These are phyloP conservation scores for Oscheius onirici DNA, from an alignment of 2,888 invertebrate genomes.

Conservation along the genomic window DNA sequence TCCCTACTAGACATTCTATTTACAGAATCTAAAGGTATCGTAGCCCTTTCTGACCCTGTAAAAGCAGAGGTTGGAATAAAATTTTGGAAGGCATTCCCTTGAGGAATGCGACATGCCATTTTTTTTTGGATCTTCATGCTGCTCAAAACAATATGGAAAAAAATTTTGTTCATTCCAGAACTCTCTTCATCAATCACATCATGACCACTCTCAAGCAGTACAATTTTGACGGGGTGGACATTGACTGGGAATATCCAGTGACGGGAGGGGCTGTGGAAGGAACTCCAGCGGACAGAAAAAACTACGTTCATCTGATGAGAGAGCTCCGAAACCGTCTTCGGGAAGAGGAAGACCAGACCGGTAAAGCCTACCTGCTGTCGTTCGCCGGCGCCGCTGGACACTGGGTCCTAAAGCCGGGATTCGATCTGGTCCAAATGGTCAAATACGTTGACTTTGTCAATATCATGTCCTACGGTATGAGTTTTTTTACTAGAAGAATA, in stretches of 20 bases:
- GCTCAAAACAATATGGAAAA: no score
- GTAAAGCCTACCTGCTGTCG: conserved; percentile 56
- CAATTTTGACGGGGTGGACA: conserved; percentile 69
- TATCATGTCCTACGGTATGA: conserved; percentile 67
- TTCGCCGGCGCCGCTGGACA: conserved; percentile 71
- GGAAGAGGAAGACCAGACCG: conserved; percentile 42
- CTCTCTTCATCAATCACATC: conserved; percentile 54
- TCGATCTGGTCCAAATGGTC: conserved; percentile 64
- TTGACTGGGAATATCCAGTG: conserved; percentile 71
- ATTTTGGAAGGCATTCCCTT: no score
- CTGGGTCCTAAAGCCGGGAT: conserved; percentile 71
- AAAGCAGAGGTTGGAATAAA: not conserved
- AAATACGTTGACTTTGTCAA: conserved; percentile 70
- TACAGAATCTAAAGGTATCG: no score
- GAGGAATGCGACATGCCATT: no score
- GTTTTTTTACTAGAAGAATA: not conserved
- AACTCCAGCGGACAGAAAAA: conserved; percentile 58
- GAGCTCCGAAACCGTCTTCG: conserved; percentile 61
- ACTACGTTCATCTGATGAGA: conserved; percentile 67
- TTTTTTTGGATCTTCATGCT: no score
- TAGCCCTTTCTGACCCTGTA: not conserved
- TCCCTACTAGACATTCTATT: no score
- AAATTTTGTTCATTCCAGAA: no score
- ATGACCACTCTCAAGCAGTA: conserved; percentile 55
- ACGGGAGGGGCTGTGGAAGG: conserved; percentile 67